Base-by-base conservation (phyloP, 2,888 invertebrate genomes). In the Eupithecia subumbrata region DNA sequence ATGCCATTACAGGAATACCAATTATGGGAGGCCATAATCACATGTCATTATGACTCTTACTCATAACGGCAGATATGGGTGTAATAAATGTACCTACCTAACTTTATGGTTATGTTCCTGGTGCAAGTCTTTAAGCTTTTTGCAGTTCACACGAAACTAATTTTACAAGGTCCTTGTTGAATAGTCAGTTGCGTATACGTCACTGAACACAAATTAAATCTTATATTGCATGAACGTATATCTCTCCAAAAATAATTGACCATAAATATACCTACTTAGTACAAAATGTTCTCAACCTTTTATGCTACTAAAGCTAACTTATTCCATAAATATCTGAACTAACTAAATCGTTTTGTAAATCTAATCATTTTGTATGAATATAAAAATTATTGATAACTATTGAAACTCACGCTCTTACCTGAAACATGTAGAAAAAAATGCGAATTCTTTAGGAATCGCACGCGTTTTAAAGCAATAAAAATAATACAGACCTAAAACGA, bases 11-110 rank as follows among this genome's bases (percentile, higher is more conserved):
- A 73, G 64, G 76, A 75, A 80, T 69, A 63, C 77, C 77, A 78
- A 81, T 81, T 80, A 81, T 75, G 78, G 72, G 63, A 74, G 75
- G 78, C 78, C 76, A 64, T 79, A 75, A 79, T 73, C 76, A 75
- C 56, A 69, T 69, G 40, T 77, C 73, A 81, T 77, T 78, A 77
- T 66, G 75, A 71, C 40, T 22, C 16, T 68, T 68, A 25, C 45
- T 43, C 60, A n/a, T 40, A 43, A 45, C 68, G 12, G 40, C 43
- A 43, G 14, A 67, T n/a, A n/a, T n/a, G n/a, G n/a, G 22, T 22
- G 63, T 64, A 64, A 25, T 25, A 64, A 52, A n/a, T 8, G n/a
- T n/a, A 64, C 16, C 56, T 52, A 56, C 56, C 12, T 56, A 34
- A 34, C 34, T 64, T 34, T 64, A 64, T 18, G 18, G 64, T 34